These are phyloP conservation scores for Buphagus erythrorhynchus DNA, from an alignment of 2,797 vertebrate species.

Conservation along the genomic window DNA sequence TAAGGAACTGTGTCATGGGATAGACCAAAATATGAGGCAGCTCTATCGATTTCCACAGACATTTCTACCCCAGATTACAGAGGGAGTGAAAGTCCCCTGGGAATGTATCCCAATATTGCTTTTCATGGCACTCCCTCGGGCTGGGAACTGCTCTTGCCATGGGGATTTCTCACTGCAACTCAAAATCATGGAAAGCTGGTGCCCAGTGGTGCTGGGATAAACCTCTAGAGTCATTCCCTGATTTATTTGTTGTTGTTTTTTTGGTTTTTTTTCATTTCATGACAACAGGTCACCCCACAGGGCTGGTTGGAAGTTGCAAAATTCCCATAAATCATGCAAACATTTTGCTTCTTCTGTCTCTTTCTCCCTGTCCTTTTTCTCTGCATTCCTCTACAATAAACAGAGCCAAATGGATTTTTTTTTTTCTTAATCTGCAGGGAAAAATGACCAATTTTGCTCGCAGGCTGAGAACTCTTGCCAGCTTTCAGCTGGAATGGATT, in stretches of 20 bases:
- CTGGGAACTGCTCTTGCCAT: rapidly evolving
- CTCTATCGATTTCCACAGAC: not conserved
- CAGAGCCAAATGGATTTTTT: not conserved
- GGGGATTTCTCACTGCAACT: not conserved
- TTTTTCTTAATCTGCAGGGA: not conserved
- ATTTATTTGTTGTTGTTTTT: not conserved
- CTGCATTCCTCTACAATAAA: not conserved
- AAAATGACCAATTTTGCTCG: not conserved
- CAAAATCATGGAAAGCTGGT: not conserved
- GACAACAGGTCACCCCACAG: not conserved
- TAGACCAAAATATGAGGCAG: not conserved
- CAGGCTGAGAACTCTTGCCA: not conserved
- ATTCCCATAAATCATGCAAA: conserved; percentile 20
- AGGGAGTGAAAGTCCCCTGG: not conserved
- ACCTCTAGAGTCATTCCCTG: not conserved
- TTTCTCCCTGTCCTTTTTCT: not conserved
- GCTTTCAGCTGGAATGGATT: conserved; percentile 9
- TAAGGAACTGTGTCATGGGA: not conserved
- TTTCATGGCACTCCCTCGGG: rapidly evolving
- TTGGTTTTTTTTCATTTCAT: not conserved
- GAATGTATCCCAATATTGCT: not conserved
- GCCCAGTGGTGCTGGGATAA: not conserved
- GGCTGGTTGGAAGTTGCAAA: not conserved
- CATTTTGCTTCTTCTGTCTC: not conserved
- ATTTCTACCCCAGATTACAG: not conserved